phyloP scores from a whole-genome alignment of 92 coral and sea anemone genomes.

The Phymanthus crucifer region DNA sequence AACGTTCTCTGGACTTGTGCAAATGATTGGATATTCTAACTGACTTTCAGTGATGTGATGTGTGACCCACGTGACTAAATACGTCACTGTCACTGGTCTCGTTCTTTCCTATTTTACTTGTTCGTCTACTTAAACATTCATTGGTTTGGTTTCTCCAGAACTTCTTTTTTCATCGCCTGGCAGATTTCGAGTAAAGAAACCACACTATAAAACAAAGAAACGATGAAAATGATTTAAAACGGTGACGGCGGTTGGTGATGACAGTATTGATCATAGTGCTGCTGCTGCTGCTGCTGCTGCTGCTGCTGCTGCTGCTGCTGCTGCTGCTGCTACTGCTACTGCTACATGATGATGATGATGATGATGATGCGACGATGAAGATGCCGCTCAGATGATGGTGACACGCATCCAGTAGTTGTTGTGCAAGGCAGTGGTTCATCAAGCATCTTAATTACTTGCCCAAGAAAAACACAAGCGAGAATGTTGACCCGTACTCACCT shows the following conservation, averaged over 20 bases:
- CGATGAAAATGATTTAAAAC: neutral
- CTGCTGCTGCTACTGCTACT: neutral
- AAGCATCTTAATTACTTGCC: too few species aligned
- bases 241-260: neutral
- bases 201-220: constrained; percentile 12
- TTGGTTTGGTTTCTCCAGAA: constrained; percentile 8
- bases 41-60: too few species aligned
- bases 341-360: neutral
- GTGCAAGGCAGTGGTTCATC: too few species aligned
- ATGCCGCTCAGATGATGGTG: neutral
- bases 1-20: too few species aligned
- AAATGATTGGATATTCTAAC: too few species aligned
- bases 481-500: neutral
- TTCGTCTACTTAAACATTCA: neutral
- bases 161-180: constrained; percentile 22
- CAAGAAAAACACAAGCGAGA: too few species aligned
- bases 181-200: neutral
- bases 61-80: too few species aligned
- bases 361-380: neutral
- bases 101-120: neutral
- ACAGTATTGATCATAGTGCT: too few species aligned
- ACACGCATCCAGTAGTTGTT: too few species aligned
- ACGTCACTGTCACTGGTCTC: too few species aligned
- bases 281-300: neutral
- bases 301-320: neutral